These are phyloP conservation scores for Psilopsiagon aurifrons DNA, from an alignment of 2,113 vertebrate species.

Conservation along the genomic window DNA sequence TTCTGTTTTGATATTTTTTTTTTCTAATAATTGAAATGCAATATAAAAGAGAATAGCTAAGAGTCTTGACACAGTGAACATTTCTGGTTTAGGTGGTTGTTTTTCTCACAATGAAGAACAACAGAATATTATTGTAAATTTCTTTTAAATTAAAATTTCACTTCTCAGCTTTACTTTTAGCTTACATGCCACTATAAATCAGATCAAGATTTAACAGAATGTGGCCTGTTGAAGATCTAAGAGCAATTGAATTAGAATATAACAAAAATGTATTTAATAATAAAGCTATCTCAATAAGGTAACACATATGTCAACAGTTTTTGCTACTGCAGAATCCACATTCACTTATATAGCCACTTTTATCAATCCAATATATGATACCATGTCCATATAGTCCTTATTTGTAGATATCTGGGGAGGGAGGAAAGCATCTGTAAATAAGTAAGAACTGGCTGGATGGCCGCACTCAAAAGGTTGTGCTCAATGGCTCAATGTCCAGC, in stretches of 20 bases:
- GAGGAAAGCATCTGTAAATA: background rate
- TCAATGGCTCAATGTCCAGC: no score
- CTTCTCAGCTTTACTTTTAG: background rate
- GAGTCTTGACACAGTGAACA: background rate
- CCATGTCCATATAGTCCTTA: background rate
- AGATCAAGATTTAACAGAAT: background rate
- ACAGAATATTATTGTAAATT: background rate
- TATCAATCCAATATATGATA: background rate
- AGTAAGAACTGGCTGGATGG: no score
- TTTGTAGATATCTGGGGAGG: background rate
- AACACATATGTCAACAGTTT: background rate
- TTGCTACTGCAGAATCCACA: background rate
- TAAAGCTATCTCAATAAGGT: background rate
- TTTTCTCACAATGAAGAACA: background rate
- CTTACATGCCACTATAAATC: background rate
- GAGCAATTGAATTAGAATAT: background rate
- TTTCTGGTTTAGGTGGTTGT: background rate
- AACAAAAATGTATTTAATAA: background rate
- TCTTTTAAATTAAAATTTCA: background rate
- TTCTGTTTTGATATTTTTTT: fast-evolving
- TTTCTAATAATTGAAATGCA: background rate
- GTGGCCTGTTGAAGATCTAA: background rate
- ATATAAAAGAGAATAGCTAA: background rate
- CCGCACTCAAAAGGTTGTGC: no score
- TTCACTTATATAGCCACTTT: background rate